These are phyloP conservation scores for Acrobasis consociella DNA, from an alignment of 2,888 invertebrate species.

Conservation along the genomic window DNA sequence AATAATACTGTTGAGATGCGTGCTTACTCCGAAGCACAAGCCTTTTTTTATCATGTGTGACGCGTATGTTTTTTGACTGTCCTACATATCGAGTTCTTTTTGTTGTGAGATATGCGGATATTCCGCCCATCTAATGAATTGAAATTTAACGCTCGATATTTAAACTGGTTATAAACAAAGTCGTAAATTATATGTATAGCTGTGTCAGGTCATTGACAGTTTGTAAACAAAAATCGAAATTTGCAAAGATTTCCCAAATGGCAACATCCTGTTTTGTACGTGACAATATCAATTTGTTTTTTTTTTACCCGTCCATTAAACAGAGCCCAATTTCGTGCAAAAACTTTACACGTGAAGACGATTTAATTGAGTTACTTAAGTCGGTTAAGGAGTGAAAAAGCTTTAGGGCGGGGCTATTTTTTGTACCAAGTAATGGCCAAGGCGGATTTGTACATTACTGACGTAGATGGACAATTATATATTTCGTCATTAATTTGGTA, in stretches of 20 bases:
- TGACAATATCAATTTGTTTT: conserved; percentile 56
- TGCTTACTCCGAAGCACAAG: neutral
- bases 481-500: neutral
- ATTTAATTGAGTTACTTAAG: conserved; percentile 35
- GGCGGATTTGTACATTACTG: neutral
- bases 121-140: neutral
- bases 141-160: neutral
- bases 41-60: conserved; percentile 6
- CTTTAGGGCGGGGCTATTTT: conserved; percentile 24
- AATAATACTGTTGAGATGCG: neutral
- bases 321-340: conserved; percentile 46
- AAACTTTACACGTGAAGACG: conserved; percentile 48
- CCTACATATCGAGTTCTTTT: neutral
- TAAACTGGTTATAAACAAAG: conserved; percentile 3
- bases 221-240: conserved; percentile 1
- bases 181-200: neutral
- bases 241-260: neutral
- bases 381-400: conserved; percentile 32
- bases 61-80: neutral
- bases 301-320: conserved; percentile 55
- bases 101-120: neutral
- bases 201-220: conserved; percentile 5
- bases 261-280: conserved; percentile 54
- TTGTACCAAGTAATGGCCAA: conserved; percentile 24
- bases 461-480: neutral